A percentile compares a stretch with the other conserved stretches of the same genome.
phyloP scores from a whole-genome alignment of 2,797 vertebrate species.

The Enteromius thamalakanensis region DNA sequence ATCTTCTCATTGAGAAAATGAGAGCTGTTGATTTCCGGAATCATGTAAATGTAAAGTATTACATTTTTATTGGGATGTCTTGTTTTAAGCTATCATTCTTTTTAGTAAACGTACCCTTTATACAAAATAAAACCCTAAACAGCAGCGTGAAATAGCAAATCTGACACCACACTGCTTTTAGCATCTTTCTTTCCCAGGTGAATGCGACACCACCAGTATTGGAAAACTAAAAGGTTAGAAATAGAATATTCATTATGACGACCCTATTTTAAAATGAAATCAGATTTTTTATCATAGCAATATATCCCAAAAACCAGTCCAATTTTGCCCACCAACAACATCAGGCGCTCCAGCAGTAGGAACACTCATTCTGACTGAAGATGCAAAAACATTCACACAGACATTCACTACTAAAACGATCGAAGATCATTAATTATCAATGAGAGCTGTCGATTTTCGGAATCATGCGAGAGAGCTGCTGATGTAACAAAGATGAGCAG shows the following conservation, averaged over 20 bases:
- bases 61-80: no score
- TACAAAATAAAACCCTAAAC: no score
- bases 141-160: no score
- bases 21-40: not conserved
- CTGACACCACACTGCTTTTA: no score
- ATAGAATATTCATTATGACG: not conserved
- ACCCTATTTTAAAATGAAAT: not conserved
- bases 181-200: no score
- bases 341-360: not conserved
- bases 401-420: not conserved
- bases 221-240: no score
- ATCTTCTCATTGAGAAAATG: no score
- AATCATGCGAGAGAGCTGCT: not conserved
- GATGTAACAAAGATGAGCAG: slow-evolving; percentile 2
- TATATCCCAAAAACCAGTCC: not conserved
- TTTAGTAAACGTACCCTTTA: no score
- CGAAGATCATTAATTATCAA: slow-evolving; percentile 21
- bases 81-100: no score
- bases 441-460: not conserved
- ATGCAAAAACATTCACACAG: not conserved
- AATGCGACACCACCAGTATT: no score
- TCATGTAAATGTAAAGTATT: not conserved
- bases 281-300: not conserved
- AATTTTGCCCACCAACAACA: not conserved
- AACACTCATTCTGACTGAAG: not conserved